A percentile compares a stretch with the other conserved stretches of the same genome.
Evolutionary conservation across 2,113 vertebrate species (phyloP).

Genomic region (Ochotona curzoniae): DNA sequence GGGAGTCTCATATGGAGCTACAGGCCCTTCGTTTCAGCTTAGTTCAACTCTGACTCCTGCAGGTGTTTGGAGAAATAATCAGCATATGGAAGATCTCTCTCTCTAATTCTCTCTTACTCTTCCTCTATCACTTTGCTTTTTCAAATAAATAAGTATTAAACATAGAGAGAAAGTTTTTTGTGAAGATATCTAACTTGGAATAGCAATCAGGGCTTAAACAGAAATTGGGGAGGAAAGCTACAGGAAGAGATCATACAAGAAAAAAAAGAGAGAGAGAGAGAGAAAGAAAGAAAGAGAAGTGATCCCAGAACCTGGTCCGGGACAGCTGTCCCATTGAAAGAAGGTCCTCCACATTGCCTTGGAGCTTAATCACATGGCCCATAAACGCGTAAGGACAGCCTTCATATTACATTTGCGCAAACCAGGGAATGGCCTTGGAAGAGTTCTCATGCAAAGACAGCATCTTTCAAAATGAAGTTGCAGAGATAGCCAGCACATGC

Average conservation of each 20-base stretch:
- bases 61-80: too few relatives aligned
- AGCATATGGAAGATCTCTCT: too few relatives aligned
- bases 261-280: too few relatives aligned
- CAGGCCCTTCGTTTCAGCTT: too few relatives aligned
- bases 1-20: too few relatives aligned
- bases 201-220: neutral
- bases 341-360: fast-evolving
- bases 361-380: too few relatives aligned
- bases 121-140: too few relatives aligned
- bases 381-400: neutral
- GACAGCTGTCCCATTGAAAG: neutral
- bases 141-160: too few relatives aligned
- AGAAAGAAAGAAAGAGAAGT: too few relatives aligned
- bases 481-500: neutral
- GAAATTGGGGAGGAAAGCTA: neutral
- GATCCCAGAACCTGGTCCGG: neutral
- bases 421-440: neutral
- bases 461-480: neutral
- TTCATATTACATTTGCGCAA: neutral
- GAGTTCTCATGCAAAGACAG: neutral
- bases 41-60: too few relatives aligned
- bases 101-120: too few relatives aligned
- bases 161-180: neutral
- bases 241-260: neutral
- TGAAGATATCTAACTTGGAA: neutral